Conservation (phyloP, 2,797 vertebrate species). For the Epinephelus coioides region DNA sequence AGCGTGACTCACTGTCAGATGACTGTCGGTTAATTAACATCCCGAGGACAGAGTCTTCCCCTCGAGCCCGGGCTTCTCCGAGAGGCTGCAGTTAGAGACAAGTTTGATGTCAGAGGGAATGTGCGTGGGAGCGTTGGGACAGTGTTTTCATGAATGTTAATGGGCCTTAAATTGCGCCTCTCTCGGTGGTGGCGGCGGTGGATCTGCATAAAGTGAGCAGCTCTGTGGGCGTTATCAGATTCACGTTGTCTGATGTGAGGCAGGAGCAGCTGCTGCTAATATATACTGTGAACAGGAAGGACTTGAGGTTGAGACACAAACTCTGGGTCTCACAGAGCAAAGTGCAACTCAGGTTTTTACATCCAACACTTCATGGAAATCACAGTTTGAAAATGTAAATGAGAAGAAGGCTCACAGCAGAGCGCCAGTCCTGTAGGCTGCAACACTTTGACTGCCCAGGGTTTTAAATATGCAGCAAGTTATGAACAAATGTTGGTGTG, state of each 20-base stretch:
- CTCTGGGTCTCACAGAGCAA: not conserved
- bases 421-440: too few relatives aligned
- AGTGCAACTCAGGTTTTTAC: not conserved
- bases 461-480: too few relatives aligned
- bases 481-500: too few relatives aligned
- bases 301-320: slow-evolving; percentile 1
- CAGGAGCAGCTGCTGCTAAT: slow-evolving; percentile 35
- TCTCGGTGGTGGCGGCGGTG: not conserved
- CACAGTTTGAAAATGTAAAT: too few relatives aligned
- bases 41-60: slow-evolving; percentile 25
- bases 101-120: slow-evolving; percentile 41
- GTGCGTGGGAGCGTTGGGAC: slow-evolving; percentile 29
- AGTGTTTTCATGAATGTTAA: slow-evolving; percentile 58
- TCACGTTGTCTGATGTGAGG: slow-evolving; percentile 40
- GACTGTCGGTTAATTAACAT: slow-evolving; percentile 31
- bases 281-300: slow-evolving; percentile 15
- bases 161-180: slow-evolving; percentile 37
- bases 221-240: slow-evolving; percentile 41
- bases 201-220: slow-evolving; percentile 48
- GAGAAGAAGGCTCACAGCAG: too few relatives aligned
- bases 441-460: too few relatives aligned
- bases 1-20: slow-evolving; percentile 24
- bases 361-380: too few relatives aligned
- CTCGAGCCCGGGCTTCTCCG: not conserved
- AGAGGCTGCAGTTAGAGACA: slow-evolving; percentile 30